Conservation (phyloP, 2,888 invertebrate genomes). For the Meandrusa payeni region DNA sequence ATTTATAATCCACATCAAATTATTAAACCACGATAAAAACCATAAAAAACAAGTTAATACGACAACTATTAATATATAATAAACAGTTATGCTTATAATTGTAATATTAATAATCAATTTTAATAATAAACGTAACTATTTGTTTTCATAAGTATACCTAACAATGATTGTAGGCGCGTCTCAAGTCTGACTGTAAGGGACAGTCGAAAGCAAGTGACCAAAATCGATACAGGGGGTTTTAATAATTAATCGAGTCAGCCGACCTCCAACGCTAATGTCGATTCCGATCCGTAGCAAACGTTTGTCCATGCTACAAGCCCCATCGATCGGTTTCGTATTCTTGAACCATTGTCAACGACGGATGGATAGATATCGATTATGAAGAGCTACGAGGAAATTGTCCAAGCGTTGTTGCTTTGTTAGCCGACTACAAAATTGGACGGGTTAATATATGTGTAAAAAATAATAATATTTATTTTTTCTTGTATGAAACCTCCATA, state of each 20-base stretch:
- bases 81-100: no score
- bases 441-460: no score
- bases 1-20: no score
- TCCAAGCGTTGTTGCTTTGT: no score
- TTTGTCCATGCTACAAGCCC: conserved; percentile 34
- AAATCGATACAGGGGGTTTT: conserved; percentile 61
- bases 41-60: no score
- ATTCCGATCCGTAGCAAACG: conserved; percentile 36
- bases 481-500: no score
- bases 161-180: conserved; percentile 32
- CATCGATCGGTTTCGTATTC: conserved; percentile 27
- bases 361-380: neutral
- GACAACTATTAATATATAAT: no score
- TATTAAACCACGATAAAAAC: no score
- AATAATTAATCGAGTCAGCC: conserved; percentile 49
- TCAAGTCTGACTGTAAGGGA: conserved; percentile 44
- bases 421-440: no score
- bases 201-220: conserved; percentile 62
- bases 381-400: neutral
- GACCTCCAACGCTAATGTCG: conserved; percentile 36
- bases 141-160: neutral
- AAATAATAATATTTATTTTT: no score
- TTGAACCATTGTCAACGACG: conserved; percentile 7
- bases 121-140: neutral
- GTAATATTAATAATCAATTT: no score